phyloP scores from a whole-genome alignment of 2,888 invertebrate genomes.

The Uropetala carovei region DNA sequence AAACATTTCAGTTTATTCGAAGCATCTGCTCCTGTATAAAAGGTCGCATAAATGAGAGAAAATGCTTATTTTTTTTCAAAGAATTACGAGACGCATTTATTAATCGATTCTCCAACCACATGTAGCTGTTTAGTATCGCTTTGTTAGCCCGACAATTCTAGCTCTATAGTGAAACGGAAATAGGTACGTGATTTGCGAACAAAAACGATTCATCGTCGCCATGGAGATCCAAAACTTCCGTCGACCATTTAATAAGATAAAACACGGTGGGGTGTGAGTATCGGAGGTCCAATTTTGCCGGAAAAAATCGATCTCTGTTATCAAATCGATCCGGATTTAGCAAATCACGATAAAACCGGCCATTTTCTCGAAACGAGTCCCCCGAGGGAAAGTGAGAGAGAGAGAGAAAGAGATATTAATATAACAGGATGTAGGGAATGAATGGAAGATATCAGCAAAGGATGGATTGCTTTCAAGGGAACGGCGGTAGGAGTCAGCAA shows the following conservation, averaged over 20 bases:
- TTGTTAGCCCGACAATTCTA: no score
- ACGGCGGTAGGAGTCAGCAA: neutral
- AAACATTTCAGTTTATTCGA: no score
- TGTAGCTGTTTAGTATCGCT: no score
- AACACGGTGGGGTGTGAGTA: neutral
- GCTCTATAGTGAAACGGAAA: no score
- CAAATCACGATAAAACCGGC: neutral
- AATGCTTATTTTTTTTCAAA: no score
- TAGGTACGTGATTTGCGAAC: no score
- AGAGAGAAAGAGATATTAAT: neutral
- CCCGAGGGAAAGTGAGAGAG: neutral
- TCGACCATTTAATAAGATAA: neutral
- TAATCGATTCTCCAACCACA: no score
- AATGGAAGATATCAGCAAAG: neutral
- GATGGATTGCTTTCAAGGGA: constrained; percentile 7
- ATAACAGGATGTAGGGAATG: neutral
- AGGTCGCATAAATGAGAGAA: no score
- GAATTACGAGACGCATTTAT: no score
- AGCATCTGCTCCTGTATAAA: no score
- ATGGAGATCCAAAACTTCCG: no score
- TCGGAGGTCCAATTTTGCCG: neutral
- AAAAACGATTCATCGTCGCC: neutral
- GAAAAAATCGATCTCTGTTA: neutral
- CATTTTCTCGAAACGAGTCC: neutral
- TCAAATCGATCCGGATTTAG: neutral